Conservation (phyloP, 1,140 invertebrate species). For the Danaus melanippus region DNA sequence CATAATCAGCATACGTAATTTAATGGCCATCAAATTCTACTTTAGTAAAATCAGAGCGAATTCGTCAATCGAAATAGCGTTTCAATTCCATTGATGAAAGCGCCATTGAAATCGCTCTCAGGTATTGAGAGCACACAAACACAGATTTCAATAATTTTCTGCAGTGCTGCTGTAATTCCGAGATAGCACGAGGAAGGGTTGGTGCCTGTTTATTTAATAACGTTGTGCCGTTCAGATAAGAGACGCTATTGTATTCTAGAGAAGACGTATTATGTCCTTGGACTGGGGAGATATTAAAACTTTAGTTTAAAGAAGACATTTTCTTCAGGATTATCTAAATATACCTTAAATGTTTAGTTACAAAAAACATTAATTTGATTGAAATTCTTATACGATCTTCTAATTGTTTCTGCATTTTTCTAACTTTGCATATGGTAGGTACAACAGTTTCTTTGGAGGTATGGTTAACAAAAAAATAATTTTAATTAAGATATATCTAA, state of each 20-base stretch:
- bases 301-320: neutral
- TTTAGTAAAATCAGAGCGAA: no score
- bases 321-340: no score
- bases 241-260: constrained; percentile 37
- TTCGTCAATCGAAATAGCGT: neutral
- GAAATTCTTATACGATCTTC: no score
- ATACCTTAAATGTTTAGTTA: no score
- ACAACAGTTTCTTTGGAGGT: no score
- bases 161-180: constrained; percentile 24
- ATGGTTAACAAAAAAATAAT: no score
- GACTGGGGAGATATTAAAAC: constrained; percentile 18
- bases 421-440: no score
- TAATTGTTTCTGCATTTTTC: no score
- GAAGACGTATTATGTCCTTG: constrained; percentile 17
- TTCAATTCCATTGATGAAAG: constrained; percentile 14
- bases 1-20: no score
- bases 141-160: constrained; percentile 34
- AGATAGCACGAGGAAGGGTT: constrained; percentile 27
- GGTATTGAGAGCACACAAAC: constrained; percentile 23
- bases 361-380: no score
- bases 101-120: constrained; percentile 16
- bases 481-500: no score
- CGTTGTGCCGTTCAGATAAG: constrained; percentile 49
- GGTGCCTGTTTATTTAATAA: constrained; percentile 60
- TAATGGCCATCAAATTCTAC: no score